Evolutionary conservation across 2,113 vertebrate genomes (phyloP), one percentile per base, ranked within the genome.

Genomic region (Serinus canaria): DNA sequence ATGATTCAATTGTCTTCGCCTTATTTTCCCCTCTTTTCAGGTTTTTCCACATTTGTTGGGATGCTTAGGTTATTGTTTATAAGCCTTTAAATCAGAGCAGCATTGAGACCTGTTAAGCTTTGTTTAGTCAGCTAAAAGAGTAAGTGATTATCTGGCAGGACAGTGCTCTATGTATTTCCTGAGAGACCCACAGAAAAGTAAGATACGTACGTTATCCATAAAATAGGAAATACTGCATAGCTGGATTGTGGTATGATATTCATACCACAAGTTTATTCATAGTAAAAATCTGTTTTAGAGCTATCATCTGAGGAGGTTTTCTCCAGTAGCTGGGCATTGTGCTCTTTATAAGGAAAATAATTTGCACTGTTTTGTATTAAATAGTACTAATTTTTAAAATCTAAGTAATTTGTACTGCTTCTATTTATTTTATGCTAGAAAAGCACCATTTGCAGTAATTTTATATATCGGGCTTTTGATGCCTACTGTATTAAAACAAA

Each of bases 301-400:
- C 13, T 55, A 0, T 23, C 8, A 6, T 60, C 30, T 60, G 41
- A 64, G 15, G 20, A 46, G 21, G 12, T 69, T n/a, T 83, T 37
- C n/a, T 89, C 11, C 16, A 43, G 0, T 5, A 33, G 37, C 28
- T 75, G 43, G 9, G 4, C 37, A 15, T 56, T 2, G 0, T 77
- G 10, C 12, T 92, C 5, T 60, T 73, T 52, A 33, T 33, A 66
- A 81, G 24, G 30, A 66, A 53, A 87, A 87, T 2, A 4, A 11
- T 68, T 72, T 63, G 11, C 10, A 6, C 9, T 20, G 8, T 73
- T 9, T 10, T 52, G 12, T 68, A 86, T 68, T 37, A 76, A 83
- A 46, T 19, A 63, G 10, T 58, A 30, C 13, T 78, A 19, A 49
- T 33, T 39, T 8, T 0, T 31, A 76, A 43, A 41, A 58, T 2